phyloP scores from a whole-genome alignment of 2,888 invertebrate genomes.

The Synanthedon formicaeformis region DNA sequence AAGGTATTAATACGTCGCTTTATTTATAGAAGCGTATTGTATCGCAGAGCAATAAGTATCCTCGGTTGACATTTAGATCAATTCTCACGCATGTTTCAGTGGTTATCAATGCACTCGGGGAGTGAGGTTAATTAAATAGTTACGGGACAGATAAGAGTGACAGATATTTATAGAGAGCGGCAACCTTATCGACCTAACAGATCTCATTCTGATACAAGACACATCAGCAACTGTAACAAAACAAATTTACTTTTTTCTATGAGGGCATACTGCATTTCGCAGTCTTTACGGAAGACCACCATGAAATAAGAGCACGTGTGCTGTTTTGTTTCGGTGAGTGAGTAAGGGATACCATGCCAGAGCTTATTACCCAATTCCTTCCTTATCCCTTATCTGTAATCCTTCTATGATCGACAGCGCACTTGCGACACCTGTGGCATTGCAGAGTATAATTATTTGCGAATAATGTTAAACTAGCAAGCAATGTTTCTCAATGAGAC shows the following conservation, averaged over 20 bases:
- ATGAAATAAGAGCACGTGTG: no score
- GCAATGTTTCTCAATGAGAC: no score
- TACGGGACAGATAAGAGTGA: constrained; percentile 48
- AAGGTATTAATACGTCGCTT: neutral
- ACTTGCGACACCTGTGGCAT: no score
- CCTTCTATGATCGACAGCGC: no score
- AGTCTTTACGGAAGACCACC: no score
- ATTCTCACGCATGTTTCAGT: constrained; percentile 44
- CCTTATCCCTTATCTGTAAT: no score
- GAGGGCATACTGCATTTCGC: no score
- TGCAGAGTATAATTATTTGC: no score
- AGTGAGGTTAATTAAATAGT: constrained; percentile 63
- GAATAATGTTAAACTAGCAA: no score
- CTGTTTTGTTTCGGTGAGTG: no score
- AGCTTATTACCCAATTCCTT: no score
- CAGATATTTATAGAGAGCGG: constrained; percentile 47
- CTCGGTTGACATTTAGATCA: constrained; percentile 7
- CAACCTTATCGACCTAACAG: constrained; percentile 48
- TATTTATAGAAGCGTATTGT: neutral
- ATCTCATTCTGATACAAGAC: constrained; percentile 39
- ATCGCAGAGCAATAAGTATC: neutral
- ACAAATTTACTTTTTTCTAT: neutral
- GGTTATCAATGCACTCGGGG: constrained; percentile 48
- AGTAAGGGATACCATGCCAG: no score
- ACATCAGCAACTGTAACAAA: neutral